Conservation (phyloP, 2,113 vertebrate genomes). For the Ploceus nigricollis region DNA sequence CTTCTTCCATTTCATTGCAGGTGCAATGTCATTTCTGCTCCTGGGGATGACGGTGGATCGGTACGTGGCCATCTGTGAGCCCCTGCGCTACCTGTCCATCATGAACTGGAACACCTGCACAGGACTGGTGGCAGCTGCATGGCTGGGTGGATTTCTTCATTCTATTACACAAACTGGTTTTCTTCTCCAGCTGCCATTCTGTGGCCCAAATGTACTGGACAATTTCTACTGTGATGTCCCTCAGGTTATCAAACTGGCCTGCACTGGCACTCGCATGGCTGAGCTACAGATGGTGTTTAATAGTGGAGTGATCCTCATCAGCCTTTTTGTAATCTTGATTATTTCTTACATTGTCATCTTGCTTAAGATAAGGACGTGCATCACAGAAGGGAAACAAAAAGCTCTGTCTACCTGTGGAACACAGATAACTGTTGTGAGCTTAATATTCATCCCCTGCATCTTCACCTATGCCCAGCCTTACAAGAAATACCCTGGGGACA, state of each 20-base stretch:
- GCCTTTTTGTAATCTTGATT: not conserved
- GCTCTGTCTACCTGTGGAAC: constrained; percentile 60
- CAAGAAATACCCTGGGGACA: constrained; percentile 13
- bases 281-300: constrained; percentile 37
- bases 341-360: constrained; percentile 43
- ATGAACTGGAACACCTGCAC: not conserved
- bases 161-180: not conserved
- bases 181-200: constrained; percentile 20
- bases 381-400: not conserved
- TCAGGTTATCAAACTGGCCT: constrained; percentile 46
- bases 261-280: not conserved
- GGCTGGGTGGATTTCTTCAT: not conserved
- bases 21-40: not conserved
- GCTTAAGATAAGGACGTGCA: not conserved
- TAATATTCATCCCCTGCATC: constrained; percentile 52
- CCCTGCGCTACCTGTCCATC: not conserved
- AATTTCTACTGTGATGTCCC: constrained; percentile 57
- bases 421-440: constrained; percentile 47
- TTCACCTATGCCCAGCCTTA: constrained; percentile 53
- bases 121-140: not conserved
- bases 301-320: not conserved
- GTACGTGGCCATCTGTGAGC: not conserved
- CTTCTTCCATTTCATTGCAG: not conserved
- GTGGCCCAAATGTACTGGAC: constrained; percentile 41
- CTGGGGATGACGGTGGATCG: not conserved